Percentiles rank a stretch among this genome's conserved stretches.
phyloP scores from a whole-genome alignment of 2,888 invertebrate genomes.

The Ormyrus pomaceus region DNA sequence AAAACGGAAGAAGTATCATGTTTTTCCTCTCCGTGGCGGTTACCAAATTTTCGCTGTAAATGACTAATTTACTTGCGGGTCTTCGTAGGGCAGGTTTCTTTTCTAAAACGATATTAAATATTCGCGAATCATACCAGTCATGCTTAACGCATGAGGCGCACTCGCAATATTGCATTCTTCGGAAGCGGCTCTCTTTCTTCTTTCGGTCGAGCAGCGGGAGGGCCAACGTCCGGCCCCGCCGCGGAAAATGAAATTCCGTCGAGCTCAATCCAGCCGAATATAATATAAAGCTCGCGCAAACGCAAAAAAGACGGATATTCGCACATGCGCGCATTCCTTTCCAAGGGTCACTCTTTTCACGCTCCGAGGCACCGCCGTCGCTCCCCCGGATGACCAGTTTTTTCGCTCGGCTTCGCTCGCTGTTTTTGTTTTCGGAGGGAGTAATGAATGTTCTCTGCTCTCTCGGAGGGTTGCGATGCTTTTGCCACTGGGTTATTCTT shows the following conservation, averaged over 20 bases:
- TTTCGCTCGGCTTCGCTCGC: background rate
- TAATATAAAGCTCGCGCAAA: background rate
- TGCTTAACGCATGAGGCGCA: constrained; percentile 8
- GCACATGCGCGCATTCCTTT: constrained; percentile 13
- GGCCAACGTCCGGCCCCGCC: background rate
- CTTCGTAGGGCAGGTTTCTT: too few relatives aligned
- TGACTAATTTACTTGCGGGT: too few relatives aligned
- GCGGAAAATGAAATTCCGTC: constrained; percentile 67
- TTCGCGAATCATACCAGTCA: constrained; percentile 42
- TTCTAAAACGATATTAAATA: constrained; percentile 43
- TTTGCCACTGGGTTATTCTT: background rate
- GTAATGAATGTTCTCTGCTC: background rate
- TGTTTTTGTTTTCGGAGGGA: background rate
- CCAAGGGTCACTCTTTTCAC: constrained; percentile 52
- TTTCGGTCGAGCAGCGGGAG: constrained; percentile 4
- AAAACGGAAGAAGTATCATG: too few relatives aligned
- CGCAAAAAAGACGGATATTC: constrained; percentile 6
- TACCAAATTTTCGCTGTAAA: too few relatives aligned
- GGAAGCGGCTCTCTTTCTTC: constrained; percentile 23
- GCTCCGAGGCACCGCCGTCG: background rate
- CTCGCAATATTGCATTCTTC: constrained; percentile 46
- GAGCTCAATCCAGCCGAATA: constrained; percentile 58
- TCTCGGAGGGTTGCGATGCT: background rate
- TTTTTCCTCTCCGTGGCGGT: too few relatives aligned
- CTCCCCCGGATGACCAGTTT: background rate